Percentiles rank a stretch among this genome's conserved stretches.
Evolutionary conservation across 2,888 invertebrate genomes (phyloP).

Genomic region (Zaprionus bogoriensis): DNA sequence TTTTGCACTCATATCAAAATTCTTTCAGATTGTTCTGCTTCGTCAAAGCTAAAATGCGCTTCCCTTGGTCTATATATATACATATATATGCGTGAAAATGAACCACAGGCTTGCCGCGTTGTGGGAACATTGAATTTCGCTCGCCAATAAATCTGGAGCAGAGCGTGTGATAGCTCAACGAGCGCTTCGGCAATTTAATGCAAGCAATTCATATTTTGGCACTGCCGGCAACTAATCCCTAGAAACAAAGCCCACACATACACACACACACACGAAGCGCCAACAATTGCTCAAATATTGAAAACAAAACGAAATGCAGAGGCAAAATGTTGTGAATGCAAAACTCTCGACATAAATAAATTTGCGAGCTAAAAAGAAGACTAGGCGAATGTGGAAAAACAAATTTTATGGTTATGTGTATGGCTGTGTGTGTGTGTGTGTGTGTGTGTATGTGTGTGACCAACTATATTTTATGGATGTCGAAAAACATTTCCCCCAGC

Average conservation of each 20-base stretch:
- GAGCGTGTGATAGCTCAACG: conserved; percentile 36
- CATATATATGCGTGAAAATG: too few relatives aligned
- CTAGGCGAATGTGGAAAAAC: conserved; percentile 46
- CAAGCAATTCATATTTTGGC: conserved; percentile 61
- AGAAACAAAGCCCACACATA: conserved; percentile 22
- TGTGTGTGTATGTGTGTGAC: not conserved
- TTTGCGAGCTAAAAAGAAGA: conserved; percentile 35
- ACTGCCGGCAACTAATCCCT: conserved; percentile 56
- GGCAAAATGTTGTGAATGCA: conserved; percentile 27
- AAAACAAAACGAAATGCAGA: conserved; percentile 26
- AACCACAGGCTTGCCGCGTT: not conserved
- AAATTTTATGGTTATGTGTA: conserved; percentile 52
- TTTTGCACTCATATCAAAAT: too few relatives aligned
- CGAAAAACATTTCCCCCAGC: conserved; percentile 58
- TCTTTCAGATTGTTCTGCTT: too few relatives aligned
- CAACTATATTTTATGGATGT: conserved; percentile 52
- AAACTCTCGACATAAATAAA: conserved; percentile 44
- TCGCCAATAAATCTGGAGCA: conserved; percentile 30
- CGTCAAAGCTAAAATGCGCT: too few relatives aligned
- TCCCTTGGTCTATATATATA: too few relatives aligned
- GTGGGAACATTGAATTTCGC: conserved; percentile 2
- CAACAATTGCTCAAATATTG: conserved; percentile 58
- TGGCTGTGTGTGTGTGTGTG: not conserved
- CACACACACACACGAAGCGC: conserved; percentile 21
- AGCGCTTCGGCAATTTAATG: conserved; percentile 44